Percentiles rank a stretch among this genome's conserved stretches.
Conservation (phyloP, 2,888 invertebrate genomes). For the Megastigmus dorsalis region DNA sequence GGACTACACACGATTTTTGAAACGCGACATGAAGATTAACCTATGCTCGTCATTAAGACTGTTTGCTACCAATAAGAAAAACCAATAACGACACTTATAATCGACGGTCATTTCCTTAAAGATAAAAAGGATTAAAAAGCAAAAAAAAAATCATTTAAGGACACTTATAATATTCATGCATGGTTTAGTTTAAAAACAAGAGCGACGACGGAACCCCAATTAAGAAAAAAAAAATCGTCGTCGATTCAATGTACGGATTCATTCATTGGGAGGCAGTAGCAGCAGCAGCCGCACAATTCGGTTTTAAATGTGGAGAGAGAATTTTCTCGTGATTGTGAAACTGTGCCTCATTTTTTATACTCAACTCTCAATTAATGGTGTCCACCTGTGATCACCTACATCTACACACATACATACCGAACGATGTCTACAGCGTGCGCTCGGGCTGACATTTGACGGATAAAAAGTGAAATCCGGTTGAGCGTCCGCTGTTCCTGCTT, state of each 20-base stretch:
- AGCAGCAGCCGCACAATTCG: slow-evolving; percentile 63
- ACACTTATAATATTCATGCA: slow-evolving; percentile 73
- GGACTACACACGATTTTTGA: slow-evolving; percentile 69
- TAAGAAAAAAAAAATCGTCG: slow-evolving; percentile 60
- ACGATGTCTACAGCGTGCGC: slow-evolving; percentile 61
- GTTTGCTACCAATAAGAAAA: slow-evolving; percentile 72
- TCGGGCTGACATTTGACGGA: slow-evolving; percentile 18
- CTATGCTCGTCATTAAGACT: slow-evolving; percentile 73
- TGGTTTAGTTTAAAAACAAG: slow-evolving; percentile 69
- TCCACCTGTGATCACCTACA: slow-evolving; percentile 11
- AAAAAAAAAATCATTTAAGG: slow-evolving; percentile 65
- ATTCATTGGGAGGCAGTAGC: slow-evolving; percentile 72
- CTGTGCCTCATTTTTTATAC: slow-evolving; percentile 73
- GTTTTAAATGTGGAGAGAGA: slow-evolving; percentile 47
- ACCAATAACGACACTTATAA: slow-evolving; percentile 66
- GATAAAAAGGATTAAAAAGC: slow-evolving; percentile 48
- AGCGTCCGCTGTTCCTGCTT: slow-evolving; percentile 54
- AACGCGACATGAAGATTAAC: slow-evolving; percentile 71
- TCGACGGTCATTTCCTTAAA: slow-evolving; percentile 60
- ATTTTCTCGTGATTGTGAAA: slow-evolving; percentile 69
- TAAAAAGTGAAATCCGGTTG: slow-evolving; percentile 44
- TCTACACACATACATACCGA: slow-evolving; percentile 58
- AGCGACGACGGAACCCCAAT: slow-evolving; percentile 27
- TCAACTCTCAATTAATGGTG: slow-evolving; percentile 63
- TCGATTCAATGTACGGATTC: slow-evolving; percentile 69